phyloP scores from a whole-genome alignment of 37 sponge, comb jelly and placozoan species.

The Ianthella basta region DNA sequence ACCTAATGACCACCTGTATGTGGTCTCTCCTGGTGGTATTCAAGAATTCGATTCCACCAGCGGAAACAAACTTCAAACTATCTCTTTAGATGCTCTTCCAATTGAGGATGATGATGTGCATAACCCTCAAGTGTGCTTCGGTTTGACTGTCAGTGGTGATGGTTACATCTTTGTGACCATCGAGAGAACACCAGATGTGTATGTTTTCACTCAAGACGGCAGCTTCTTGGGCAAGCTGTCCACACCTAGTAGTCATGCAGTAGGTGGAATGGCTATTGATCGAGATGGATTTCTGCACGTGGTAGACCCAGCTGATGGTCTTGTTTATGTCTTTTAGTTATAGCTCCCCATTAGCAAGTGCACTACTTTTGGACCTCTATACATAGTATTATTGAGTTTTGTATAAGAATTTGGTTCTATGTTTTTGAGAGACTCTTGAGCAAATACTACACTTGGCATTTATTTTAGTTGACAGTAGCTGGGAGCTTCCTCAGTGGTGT shows the following conservation, averaged over 20 bases:
- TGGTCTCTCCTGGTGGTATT: background rate
- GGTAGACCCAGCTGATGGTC: background rate
- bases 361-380: too few relatives aligned
- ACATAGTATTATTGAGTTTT: too few relatives aligned
- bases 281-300: background rate
- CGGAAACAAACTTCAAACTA: background rate
- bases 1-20: background rate
- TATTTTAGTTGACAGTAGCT: too few relatives aligned
- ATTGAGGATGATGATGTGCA: background rate
- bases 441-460: too few relatives aligned
- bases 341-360: background rate
- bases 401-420: too few relatives aligned
- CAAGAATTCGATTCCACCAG: background rate
- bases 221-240: background rate
- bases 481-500: too few relatives aligned
- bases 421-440: too few relatives aligned
- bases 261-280: background rate
- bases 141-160: background rate
- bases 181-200: background rate
- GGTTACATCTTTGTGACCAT: background rate
- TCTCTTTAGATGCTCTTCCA: background rate
- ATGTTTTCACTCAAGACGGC: background rate
- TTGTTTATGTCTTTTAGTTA: background rate
- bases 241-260: background rate
- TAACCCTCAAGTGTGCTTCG: background rate